Conservation (phyloP, 2,888 invertebrate genomes). For the Actias luna region DNA sequence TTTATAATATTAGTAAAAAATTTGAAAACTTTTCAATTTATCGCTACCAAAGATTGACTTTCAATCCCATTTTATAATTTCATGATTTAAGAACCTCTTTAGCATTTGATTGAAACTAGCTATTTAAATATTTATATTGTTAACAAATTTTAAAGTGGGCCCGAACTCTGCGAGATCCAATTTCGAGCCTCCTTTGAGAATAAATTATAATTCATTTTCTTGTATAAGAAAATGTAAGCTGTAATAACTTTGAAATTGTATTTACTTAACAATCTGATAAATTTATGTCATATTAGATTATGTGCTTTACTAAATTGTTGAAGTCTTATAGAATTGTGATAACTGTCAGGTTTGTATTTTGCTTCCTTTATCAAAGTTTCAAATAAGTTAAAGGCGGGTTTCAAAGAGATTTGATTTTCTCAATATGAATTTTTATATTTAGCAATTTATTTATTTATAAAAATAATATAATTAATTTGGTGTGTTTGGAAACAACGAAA, state of each 20-base stretch:
- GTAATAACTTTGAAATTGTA: background rate
- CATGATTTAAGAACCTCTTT: background rate
- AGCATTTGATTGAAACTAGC: background rate
- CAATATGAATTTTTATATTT: no score
- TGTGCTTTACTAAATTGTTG: background rate
- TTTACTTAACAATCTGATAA: background rate
- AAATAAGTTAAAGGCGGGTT: no score
- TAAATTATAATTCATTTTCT: conserved; percentile 3
- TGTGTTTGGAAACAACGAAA: no score
- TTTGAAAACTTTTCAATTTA: no score
- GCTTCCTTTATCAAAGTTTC: no score
- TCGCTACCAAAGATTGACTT: no score
- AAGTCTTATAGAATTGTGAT: background rate
- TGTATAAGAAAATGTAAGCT: background rate
- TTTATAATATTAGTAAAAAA: no score
- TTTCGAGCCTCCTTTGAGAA: conserved; percentile 4
- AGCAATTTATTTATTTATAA: no score
- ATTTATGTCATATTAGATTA: background rate
- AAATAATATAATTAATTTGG: no score
- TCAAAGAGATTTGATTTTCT: no score
- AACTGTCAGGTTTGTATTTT: background rate
- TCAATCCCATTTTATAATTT: background rate
- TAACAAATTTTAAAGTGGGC: conserved; percentile 4
- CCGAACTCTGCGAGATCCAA: background rate
- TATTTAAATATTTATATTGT: conserved; percentile 1